Evolutionary conservation across 2,797 vertebrate species (phyloP).

Genomic region (Anableps anableps): DNA sequence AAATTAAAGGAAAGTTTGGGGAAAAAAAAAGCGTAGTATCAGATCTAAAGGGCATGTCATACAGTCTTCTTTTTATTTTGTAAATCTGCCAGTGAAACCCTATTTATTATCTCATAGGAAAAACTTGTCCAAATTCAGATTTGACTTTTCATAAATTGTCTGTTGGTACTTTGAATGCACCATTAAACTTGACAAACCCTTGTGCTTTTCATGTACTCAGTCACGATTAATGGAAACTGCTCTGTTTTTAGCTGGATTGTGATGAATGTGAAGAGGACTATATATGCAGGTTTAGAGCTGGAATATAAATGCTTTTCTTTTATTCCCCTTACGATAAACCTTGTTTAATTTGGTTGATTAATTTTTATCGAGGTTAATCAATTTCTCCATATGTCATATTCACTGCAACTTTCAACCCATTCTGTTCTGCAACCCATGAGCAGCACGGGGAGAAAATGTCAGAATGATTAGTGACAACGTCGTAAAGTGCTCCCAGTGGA

Average conservation of each 20-base stretch:
- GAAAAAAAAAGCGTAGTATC: conserved; percentile 62
- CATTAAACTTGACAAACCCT: conserved; percentile 55
- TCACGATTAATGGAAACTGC: conserved; percentile 60
- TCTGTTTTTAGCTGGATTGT: conserved; percentile 40
- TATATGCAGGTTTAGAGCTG: conserved; percentile 32
- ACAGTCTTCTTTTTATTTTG: conserved; percentile 51
- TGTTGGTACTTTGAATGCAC: conserved; percentile 53
- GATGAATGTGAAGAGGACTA: conserved; percentile 28
- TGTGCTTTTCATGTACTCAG: conserved; percentile 41
- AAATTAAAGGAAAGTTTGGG: conserved; percentile 15
- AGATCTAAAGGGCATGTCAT: conserved; percentile 63
- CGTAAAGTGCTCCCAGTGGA: conserved; percentile 53
- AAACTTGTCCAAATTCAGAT: conserved; percentile 70
- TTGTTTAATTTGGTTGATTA: conserved; percentile 49
- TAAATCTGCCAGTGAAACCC: conserved; percentile 77
- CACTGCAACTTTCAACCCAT: conserved; percentile 34
- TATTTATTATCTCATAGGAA: conserved; percentile 77
- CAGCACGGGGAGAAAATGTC: conserved; percentile 39
- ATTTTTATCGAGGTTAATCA: conserved; percentile 68
- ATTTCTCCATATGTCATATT: conserved; percentile 60
- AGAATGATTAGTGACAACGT: conserved; percentile 63
- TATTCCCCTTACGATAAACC: conserved; percentile 33
- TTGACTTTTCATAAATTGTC: conserved; percentile 77
- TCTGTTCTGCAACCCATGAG: conserved; percentile 41
- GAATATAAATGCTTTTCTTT: conserved; percentile 37